phyloP scores from a whole-genome alignment of 2,888 invertebrate genomes.

The Aphidoletes aphidimyza region DNA sequence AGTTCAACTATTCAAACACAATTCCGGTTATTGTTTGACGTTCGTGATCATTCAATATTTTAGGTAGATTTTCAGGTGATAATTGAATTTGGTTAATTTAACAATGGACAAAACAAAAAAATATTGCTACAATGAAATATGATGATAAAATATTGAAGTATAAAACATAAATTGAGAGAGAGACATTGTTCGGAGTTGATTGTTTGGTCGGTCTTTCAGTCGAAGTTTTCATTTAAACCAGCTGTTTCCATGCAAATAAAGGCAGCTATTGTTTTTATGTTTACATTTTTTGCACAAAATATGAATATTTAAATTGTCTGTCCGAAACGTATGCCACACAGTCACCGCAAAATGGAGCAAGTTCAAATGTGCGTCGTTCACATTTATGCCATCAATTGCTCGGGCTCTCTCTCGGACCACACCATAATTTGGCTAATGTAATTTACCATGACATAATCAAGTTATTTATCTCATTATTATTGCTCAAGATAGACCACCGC shows the following conservation, averaged over 20 bases:
- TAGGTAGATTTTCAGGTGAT: too few relatives aligned
- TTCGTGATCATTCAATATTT: constrained; percentile 6
- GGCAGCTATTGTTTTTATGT: too few relatives aligned
- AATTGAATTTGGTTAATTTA: neutral
- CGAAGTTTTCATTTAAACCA: too few relatives aligned
- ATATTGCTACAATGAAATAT: neutral
- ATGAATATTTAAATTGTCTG: too few relatives aligned
- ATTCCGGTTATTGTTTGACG: neutral
- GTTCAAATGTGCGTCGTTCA: neutral
- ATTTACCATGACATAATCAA: constrained; percentile 24
- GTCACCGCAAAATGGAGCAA: neutral
- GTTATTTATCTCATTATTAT: neutral
- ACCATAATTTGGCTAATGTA: constrained; percentile 13
- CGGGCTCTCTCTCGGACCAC: neutral
- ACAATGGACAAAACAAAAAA: neutral
- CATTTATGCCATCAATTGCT: neutral
- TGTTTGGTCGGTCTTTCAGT: too few relatives aligned
- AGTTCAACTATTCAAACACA: neutral
- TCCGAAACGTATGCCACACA: too few relatives aligned
- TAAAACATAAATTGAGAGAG: too few relatives aligned
- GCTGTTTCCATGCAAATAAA: too few relatives aligned
- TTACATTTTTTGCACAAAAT: too few relatives aligned
- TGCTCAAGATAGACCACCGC: neutral
- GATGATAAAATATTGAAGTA: too few relatives aligned
- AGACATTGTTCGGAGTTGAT: too few relatives aligned